Percentiles rank a stretch among this genome's conserved stretches.
Conservation (phyloP, 1,140 invertebrate genomes). For the Bombus vancouverensis region DNA sequence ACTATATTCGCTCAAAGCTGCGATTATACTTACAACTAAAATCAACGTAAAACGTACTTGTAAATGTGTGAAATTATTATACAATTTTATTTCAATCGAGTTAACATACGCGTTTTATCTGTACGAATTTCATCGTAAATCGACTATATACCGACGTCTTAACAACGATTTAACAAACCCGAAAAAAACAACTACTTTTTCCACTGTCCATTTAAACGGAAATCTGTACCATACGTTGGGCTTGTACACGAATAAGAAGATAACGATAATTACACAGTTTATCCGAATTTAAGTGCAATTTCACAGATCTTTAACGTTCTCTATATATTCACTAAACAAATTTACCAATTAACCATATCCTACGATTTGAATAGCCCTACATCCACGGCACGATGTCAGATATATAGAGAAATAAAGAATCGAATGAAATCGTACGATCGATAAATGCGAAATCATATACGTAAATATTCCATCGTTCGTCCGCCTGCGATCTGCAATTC, state of each 20-base stretch:
- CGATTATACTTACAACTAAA: background rate
- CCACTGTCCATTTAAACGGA: background rate
- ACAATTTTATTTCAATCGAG: background rate
- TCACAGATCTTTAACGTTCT: background rate
- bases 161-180: background rate
- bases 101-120: too few relatives aligned
- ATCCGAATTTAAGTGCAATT: background rate
- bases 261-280: background rate
- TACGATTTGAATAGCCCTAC: background rate
- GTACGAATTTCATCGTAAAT: background rate
- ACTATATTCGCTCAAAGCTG: background rate
- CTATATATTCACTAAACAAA: background rate
- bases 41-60: background rate
- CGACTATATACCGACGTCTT: background rate
- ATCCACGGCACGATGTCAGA: background rate
- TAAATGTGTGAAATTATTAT: background rate
- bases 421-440: background rate
- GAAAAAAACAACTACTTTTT: background rate
- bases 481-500: background rate
- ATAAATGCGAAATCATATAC: background rate
- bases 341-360: background rate
- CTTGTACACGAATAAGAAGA: background rate
- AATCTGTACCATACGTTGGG: background rate
- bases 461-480: background rate
- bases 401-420: background rate